These are phyloP conservation scores for Drosophila engyochracea DNA, from an alignment of 2,888 invertebrate species.

Conservation along the genomic window DNA sequence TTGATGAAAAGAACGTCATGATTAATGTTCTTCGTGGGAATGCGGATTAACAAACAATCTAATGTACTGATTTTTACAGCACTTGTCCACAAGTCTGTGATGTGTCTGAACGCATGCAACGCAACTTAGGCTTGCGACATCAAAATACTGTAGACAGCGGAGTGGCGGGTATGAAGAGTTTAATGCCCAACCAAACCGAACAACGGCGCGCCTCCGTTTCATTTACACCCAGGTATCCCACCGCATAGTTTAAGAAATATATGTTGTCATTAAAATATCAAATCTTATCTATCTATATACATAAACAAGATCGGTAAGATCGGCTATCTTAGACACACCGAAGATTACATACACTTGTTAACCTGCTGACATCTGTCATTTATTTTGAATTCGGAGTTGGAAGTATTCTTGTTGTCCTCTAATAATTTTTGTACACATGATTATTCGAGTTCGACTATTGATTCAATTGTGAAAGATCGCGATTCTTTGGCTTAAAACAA, in stretches of 20 bases:
- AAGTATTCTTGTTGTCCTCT: too few relatives aligned
- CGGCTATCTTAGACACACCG: not conserved
- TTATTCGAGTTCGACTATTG: not conserved
- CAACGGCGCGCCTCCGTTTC: slow-evolving; percentile 85
- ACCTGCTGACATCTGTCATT: not conserved
- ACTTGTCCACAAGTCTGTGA: slow-evolving; percentile 89
- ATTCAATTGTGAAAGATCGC: not conserved
- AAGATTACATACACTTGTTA: not conserved
- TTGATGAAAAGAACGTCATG: not conserved
- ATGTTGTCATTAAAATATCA: not conserved
- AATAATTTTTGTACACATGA: too few relatives aligned
- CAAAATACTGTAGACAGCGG: slow-evolving; percentile 90
- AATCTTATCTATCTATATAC: not conserved
- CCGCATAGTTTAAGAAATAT: not conserved
- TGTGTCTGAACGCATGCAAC: slow-evolving; percentile 87
- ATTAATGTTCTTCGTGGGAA: not conserved
- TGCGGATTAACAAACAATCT: not conserved
- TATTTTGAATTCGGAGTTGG: not conserved
- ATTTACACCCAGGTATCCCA: slow-evolving; percentile 82
- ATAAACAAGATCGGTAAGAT: not conserved
- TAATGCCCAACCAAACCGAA: slow-evolving; percentile 82
- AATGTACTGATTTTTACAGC: slow-evolving; percentile 45
- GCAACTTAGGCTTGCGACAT: slow-evolving; percentile 89
- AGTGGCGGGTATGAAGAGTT: slow-evolving; percentile 85
- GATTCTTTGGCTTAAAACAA: not conserved